Conservation (phyloP, 2,113 vertebrate species). For the Microcebus ravelobensis region DNA sequence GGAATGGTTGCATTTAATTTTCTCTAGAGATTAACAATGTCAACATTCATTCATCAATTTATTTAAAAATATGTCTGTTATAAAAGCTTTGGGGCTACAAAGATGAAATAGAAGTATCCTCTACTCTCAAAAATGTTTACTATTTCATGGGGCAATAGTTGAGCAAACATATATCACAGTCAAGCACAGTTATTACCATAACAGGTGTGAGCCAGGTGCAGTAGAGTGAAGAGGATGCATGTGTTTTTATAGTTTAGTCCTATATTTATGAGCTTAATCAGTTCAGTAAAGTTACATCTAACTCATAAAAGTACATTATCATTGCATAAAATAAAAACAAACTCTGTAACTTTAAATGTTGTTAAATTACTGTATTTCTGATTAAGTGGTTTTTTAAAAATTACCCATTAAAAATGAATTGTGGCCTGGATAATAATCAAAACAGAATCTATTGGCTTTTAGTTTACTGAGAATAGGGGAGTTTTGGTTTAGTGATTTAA, state of each 20-base stretch:
- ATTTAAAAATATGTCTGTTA: neutral
- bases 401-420: neutral
- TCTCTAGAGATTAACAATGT: neutral
- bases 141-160: neutral
- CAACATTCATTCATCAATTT: neutral
- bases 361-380: constrained; percentile 1
- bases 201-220: neutral
- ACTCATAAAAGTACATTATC: neutral
- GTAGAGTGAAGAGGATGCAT: accelerated
- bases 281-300: neutral
- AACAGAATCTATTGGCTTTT: neutral
- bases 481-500: neutral
- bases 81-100: neutral
- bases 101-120: neutral
- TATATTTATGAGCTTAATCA: neutral
- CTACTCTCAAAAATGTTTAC: neutral
- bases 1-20: neutral
- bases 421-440: neutral
- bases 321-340: neutral
- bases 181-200: neutral
- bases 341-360: neutral
- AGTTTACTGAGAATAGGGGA: neutral
- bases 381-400: neutral
- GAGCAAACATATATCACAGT: neutral
- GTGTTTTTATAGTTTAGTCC: neutral